These are phyloP conservation scores for Andrena trimmerana DNA, from an alignment of 2,888 invertebrate genomes.

Conservation along the genomic window DNA sequence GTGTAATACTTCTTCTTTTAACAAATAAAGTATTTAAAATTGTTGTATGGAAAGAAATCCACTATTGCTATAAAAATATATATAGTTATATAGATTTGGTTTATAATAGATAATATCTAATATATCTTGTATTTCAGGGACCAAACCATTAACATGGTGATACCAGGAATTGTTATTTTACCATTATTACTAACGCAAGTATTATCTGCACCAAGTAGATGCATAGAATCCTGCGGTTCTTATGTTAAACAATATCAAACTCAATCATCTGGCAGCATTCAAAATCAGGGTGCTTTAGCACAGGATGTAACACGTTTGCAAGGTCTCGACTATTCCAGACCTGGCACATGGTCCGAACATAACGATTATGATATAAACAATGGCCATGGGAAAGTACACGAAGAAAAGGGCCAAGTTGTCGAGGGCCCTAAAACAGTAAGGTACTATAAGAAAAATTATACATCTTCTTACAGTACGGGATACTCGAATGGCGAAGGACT, in stretches of 20 bases:
- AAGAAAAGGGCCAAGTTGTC: constrained; percentile 74
- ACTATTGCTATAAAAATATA: background rate
- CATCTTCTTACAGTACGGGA: constrained; percentile 70
- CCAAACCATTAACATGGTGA: constrained; percentile 57
- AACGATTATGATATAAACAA: constrained; percentile 76
- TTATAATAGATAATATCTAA: constrained; percentile 31
- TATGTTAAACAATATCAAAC: constrained; percentile 46
- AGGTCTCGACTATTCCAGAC: constrained; percentile 65
- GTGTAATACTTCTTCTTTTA: background rate
- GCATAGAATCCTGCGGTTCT: constrained; percentile 67
- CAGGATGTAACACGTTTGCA: constrained; percentile 45
- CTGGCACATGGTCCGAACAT: constrained; percentile 79
- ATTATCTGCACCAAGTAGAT: constrained; percentile 72
- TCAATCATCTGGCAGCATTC: constrained; percentile 29
- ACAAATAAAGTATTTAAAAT: background rate
- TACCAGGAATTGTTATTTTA: constrained; percentile 62
- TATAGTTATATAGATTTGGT: background rate
- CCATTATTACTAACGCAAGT: constrained; percentile 66
- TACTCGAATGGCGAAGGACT: constrained; percentile 32
- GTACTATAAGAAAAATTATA: constrained; percentile 79
- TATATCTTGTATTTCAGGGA: constrained; percentile 56
- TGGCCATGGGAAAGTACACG: constrained; percentile 76
- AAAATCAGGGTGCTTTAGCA: constrained; percentile 39
- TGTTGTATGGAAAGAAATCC: background rate
- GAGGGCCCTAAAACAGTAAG: constrained; percentile 61